These are phyloP conservation scores for Nematostella vectensis DNA, from an alignment of 92 coral and sea anemone genomes.

Conservation along the genomic window DNA sequence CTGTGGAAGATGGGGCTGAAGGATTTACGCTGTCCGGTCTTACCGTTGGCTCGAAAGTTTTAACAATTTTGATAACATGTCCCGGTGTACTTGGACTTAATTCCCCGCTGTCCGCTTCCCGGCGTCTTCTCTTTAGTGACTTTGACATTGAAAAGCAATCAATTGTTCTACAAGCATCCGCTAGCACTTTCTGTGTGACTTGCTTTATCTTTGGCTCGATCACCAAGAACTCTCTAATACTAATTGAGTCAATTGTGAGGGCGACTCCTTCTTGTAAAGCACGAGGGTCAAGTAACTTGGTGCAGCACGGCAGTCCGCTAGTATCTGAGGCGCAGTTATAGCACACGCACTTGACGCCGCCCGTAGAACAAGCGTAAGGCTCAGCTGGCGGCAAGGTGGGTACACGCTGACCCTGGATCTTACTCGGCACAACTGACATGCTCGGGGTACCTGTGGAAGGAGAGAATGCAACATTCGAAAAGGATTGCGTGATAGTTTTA, in stretches of 20 bases:
- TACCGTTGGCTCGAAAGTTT: background rate
- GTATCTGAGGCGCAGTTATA: slow-evolving; percentile 54
- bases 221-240: slow-evolving; percentile 11
- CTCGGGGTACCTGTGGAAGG: slow-evolving; percentile 21
- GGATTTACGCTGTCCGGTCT: background rate
- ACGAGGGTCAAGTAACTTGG: slow-evolving; percentile 20
- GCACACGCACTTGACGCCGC: slow-evolving; percentile 46
- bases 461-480: slow-evolving; percentile 15
- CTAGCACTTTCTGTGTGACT: slow-evolving; percentile 12
- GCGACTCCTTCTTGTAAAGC: slow-evolving; percentile 19
- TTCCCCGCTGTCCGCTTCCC: background rate
- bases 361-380: slow-evolving; percentile 10
- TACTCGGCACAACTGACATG: slow-evolving; percentile 8
- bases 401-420: slow-evolving; percentile 5
- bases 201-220: slow-evolving; percentile 9
- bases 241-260: slow-evolving; percentile 17
- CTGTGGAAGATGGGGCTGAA: background rate
- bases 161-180: slow-evolving; percentile 24
- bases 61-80: slow-evolving; percentile 15
- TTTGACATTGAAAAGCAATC: slow-evolving; percentile 12
- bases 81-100: slow-evolving; percentile 2
- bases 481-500: slow-evolving; percentile 21
- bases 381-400: slow-evolving; percentile 8
- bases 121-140: background rate
- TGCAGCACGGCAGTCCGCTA: slow-evolving; percentile 37